phyloP scores from a whole-genome alignment of 1,140 invertebrate species.

The Tribolium madens region DNA sequence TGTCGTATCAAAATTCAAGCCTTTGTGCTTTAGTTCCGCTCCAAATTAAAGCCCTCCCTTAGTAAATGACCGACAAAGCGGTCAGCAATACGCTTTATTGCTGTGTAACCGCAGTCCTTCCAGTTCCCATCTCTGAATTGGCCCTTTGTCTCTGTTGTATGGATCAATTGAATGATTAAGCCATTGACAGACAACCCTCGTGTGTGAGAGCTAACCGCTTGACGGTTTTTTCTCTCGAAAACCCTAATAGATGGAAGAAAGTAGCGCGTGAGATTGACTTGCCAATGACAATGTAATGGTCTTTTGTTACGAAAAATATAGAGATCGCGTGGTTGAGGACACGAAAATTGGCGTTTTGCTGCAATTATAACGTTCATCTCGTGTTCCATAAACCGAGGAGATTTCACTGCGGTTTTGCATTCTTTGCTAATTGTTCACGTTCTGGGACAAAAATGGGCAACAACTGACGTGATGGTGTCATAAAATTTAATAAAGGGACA shows the following conservation, averaged over 20 bases:
- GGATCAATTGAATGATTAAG: conserved; percentile 22
- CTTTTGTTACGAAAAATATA: conserved; percentile 25
- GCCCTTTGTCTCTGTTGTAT: conserved; percentile 29
- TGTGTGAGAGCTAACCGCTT: conserved; percentile 1
- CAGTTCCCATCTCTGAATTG: conserved; percentile 32
- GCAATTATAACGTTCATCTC: conserved; percentile 24
- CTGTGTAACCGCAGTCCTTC: conserved; percentile 9
- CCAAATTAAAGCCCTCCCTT: conserved; percentile 21
- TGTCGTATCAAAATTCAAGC: conserved; percentile 23
- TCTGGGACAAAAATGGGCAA: conserved; percentile 16
- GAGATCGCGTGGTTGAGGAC: conserved; percentile 26
- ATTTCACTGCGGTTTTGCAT: conserved; percentile 26
- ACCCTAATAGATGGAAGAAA: not conserved
- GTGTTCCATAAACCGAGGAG: conserved; percentile 13
- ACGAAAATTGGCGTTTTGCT: conserved; percentile 26
- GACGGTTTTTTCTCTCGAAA: not conserved
- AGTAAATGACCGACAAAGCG: conserved; percentile 31
- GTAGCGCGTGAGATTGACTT: conserved; percentile 6
- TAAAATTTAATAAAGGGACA: conserved; percentile 10
- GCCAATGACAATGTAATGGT: conserved; percentile 24
- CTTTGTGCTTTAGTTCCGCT: conserved; percentile 19
- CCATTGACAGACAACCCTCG: conserved; percentile 27
- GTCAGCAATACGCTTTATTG: conserved; percentile 6
- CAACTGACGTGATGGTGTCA: conserved; percentile 12
- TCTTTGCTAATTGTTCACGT: conserved; percentile 34